Evolutionary conservation across 2,888 invertebrate genomes (phyloP).

Genomic region (Ischnus inquisitorius): DNA sequence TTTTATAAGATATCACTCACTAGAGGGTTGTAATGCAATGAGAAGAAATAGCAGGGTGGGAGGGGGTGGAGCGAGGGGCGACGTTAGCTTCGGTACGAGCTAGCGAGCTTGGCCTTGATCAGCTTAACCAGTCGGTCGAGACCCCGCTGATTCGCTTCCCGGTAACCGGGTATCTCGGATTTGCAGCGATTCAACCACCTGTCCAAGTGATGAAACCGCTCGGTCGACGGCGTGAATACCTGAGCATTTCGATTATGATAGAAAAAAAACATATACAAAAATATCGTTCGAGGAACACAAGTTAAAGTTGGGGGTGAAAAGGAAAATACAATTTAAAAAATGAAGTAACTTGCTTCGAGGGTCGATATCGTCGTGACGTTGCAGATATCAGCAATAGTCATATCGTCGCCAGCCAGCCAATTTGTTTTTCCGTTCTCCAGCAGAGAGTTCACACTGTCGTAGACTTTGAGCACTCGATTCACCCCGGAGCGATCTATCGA

Average conservation of each 20-base stretch:
- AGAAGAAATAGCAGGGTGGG: slow-evolving; percentile 15
- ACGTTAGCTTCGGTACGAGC: neutral
- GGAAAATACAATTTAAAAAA: neutral
- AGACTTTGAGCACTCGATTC: slow-evolving; percentile 14
- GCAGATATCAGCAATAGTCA: slow-evolving; percentile 44
- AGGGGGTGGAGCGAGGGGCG: too few relatives aligned
- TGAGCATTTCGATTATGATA: slow-evolving; percentile 3
- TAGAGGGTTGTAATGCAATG: slow-evolving; percentile 23
- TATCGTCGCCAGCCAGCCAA: slow-evolving; percentile 25
- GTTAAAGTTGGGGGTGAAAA: neutral
- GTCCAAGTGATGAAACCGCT: slow-evolving; percentile 9
- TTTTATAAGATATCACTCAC: neutral
- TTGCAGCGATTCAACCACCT: slow-evolving; percentile 40
- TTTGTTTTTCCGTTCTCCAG: neutral
- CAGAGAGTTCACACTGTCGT: slow-evolving; percentile 1
- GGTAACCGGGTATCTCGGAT: slow-evolving; percentile 78
- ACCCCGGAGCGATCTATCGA: slow-evolving; percentile 5
- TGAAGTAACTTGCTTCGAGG: slow-evolving; percentile 58
- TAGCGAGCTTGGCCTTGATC: slow-evolving; percentile 39
- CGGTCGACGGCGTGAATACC: slow-evolving; percentile 23
- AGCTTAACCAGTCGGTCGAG: slow-evolving; percentile 47
- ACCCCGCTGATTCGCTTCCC: slow-evolving; percentile 87
- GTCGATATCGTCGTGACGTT: slow-evolving; percentile 53
- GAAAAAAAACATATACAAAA: neutral
- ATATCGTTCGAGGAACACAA: neutral